A percentile compares a stretch with the other conserved stretches of the same genome.
Conservation (phyloP, 2,797 vertebrate species). For the Tiaroga cobitis region DNA sequence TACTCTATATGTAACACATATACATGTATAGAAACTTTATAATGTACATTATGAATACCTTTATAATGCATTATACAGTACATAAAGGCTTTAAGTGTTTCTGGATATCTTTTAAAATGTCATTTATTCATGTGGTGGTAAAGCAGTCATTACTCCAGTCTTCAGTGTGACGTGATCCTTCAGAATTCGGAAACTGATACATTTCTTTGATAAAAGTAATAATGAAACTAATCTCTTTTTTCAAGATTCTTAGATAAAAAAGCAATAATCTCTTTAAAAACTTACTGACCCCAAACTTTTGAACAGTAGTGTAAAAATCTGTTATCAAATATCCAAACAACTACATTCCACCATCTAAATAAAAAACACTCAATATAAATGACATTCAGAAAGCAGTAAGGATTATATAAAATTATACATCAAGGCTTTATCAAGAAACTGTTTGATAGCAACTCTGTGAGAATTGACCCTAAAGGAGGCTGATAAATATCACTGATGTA, state of each 20-base stretch:
- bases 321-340: neutral
- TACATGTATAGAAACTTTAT: too few species aligned
- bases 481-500: neutral
- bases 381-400: slow-evolving; percentile 7
- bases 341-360: neutral
- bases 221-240: neutral
- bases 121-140: neutral
- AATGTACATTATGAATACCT: too few species aligned
- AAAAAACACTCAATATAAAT: neutral
- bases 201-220: neutral
- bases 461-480: neutral
- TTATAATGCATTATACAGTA: too few species aligned
- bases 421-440: neutral
- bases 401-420: slow-evolving; percentile 29
- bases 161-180: neutral
- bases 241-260: neutral
- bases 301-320: neutral
- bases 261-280: neutral
- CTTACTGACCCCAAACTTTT: neutral
- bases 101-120: neutral
- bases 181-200: neutral
- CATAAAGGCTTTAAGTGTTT: too few species aligned
- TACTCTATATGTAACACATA: too few species aligned
- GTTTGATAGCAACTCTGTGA: slow-evolving; percentile 2
- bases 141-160: neutral